Base-by-base conservation (phyloP, 2,888 invertebrate species). In the Drymonia ruficornis region DNA sequence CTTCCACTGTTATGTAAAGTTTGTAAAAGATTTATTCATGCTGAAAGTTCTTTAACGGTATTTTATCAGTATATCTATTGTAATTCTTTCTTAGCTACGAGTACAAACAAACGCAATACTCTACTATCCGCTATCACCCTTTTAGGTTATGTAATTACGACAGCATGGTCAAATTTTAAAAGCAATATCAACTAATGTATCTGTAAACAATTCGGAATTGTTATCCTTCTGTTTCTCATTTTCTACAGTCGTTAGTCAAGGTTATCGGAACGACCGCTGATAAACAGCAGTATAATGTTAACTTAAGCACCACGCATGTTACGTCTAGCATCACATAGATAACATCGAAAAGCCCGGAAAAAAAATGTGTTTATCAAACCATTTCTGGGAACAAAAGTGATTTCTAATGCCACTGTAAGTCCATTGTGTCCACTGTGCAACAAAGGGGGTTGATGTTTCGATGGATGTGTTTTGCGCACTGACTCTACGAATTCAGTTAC, bases 211-310 rank as follows among this genome's bases (percentile, higher is more conserved):
- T 6, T 36, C 5, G 4, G 36, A n/a, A 5, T n/a, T n/a, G 13
- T n/a, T n/a, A 36, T 36, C n/a, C 13, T 4, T 16, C 40, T 8
- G 9, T 40, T 40, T 40, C 40, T 40, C 40, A 16, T 40, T 40
- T 18, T n/a, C n/a, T 42, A 3, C 11, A 4, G 9, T 42, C 43
- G 16, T 43, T 29, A 29, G 46, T 29, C 15, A 46, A 29, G 46
- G 46, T 46, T 46, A 46, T 46, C 46, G 15, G 8, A 29, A 46
- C 28, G 28, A 29, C 46, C 11, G 16, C 46, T 46, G 46, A 29
- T 46, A 46, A 29, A 28, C 29, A 4, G 28, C 11, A 15, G 9
- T 43, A 29, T 29, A 46, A 46, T 46, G 46, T 29, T 9, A 46
- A 29, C 11, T 16, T 12, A 46, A 29, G 45, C 29, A 11, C 29